Percentiles rank a stretch among this genome's conserved stretches.
Conservation (phyloP, 2,797 vertebrate species). For the Tangara arthus region DNA sequence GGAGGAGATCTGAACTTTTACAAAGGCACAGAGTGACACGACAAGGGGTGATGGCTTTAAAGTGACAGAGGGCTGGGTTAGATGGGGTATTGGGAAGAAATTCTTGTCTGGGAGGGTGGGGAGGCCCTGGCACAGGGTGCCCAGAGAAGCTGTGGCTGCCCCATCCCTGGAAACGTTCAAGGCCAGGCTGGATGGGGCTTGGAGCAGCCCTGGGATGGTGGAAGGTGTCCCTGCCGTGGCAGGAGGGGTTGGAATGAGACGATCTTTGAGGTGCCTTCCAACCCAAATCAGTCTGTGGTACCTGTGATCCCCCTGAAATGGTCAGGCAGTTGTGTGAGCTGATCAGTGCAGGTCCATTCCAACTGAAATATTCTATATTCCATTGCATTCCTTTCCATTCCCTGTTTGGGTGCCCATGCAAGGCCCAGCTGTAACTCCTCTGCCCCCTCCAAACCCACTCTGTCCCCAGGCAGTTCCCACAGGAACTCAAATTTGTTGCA, state of each 20-base stretch:
- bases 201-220: not conserved
- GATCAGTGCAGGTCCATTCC: not conserved
- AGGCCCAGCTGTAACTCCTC: not conserved
- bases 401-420: not conserved
- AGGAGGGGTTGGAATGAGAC: not conserved
- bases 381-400: rapidly evolving
- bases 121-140: rapidly evolving
- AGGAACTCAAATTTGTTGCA: not conserved
- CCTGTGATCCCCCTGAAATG: not conserved
- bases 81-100: not conserved
- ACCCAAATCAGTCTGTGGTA: not conserved
- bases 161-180: not conserved
- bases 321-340: not conserved
- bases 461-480: not conserved
- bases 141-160: not conserved
- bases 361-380: not conserved
- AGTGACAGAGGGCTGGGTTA: not conserved
- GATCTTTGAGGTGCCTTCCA: not conserved
- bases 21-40: not conserved
- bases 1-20: not conserved
- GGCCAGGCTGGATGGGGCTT: rapidly evolving
- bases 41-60: not conserved
- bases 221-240: not conserved
- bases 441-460: not conserved
- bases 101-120: rapidly evolving